Evolutionary conservation across 2,888 invertebrate genomes (phyloP).

Genomic region (Rotaria magnacalcarata): DNA sequence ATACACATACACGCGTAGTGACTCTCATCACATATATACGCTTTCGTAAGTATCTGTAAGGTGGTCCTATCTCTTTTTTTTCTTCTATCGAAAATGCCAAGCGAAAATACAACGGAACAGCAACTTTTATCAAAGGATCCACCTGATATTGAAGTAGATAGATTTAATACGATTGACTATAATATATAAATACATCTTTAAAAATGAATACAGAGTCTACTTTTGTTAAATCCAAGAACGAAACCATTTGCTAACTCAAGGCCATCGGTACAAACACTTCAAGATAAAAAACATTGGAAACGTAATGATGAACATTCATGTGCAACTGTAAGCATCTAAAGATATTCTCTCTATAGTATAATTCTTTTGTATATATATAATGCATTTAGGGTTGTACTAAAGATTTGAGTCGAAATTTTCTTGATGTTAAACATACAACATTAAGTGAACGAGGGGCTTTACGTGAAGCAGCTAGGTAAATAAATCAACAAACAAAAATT

Average conservation of each 20-base stretch:
- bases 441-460: constrained; percentile 89
- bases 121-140: constrained; percentile 61
- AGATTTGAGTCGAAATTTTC: constrained; percentile 74
- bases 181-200: neutral
- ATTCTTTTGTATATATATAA: constrained; percentile 12
- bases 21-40: no score
- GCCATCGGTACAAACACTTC: constrained; percentile 79
- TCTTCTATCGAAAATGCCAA: neutral
- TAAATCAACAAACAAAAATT: neutral
- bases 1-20: neutral
- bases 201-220: constrained; percentile 70
- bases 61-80: neutral
- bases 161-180: neutral
- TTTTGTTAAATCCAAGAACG: constrained; percentile 78
- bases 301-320: constrained; percentile 80
- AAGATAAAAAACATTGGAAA: constrained; percentile 87
- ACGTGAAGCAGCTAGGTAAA: constrained; percentile 70
- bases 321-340: constrained; percentile 62
- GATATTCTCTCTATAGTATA: constrained; percentile 27
- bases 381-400: constrained; percentile 67
- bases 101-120: neutral
- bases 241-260: constrained; percentile 72
- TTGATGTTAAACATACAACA: constrained; percentile 93
- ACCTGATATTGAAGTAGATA: constrained; percentile 74
- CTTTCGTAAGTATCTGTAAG: no score